Percentiles rank a stretch among this genome's conserved stretches.
These are phyloP conservation scores for Drosophila acutilabella DNA, from an alignment of 2,888 invertebrate genomes.

Conservation along the genomic window DNA sequence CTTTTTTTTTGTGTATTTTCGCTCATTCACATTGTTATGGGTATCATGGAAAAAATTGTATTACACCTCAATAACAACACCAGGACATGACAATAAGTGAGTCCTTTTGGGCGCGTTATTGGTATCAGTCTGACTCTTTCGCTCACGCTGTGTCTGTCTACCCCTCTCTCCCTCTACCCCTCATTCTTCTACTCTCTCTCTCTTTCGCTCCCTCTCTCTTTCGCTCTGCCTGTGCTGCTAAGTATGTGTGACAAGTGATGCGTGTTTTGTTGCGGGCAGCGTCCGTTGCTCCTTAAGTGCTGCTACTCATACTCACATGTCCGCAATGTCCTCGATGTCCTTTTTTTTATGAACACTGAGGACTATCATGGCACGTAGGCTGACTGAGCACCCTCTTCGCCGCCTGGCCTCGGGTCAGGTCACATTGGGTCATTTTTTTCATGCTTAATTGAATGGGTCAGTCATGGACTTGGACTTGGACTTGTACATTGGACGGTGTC, in stretches of 20 bases:
- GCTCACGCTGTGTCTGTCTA: background rate
- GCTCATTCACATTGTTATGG: slow-evolving; percentile 62
- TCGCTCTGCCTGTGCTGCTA: slow-evolving; percentile 40
- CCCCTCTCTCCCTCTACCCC: background rate
- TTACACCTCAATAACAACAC: slow-evolving; percentile 84
- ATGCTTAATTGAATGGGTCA: slow-evolving; percentile 85
- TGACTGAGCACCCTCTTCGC: slow-evolving; percentile 5
- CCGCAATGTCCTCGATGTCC: slow-evolving; percentile 57
- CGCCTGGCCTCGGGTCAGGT: slow-evolving; percentile 13
- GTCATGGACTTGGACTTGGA: slow-evolving; percentile 71
- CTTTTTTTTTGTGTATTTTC: too few species aligned
- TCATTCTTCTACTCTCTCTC: background rate
- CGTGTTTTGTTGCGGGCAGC: slow-evolving; percentile 83
- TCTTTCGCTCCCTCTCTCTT: background rate
- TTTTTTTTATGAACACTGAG: slow-evolving; percentile 58
- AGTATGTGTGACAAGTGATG: slow-evolving; percentile 84
- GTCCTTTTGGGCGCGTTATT: slow-evolving; percentile 53
- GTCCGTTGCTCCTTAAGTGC: slow-evolving; percentile 80
- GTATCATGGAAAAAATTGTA: slow-evolving; percentile 84
- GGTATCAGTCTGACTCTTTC: slow-evolving; percentile 22
- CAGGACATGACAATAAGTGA: slow-evolving; percentile 81
- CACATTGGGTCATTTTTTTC: slow-evolving; percentile 68
- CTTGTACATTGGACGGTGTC: slow-evolving; percentile 55
- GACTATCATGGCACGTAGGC: slow-evolving; percentile 61
- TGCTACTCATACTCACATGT: slow-evolving; percentile 50